phyloP scores from a whole-genome alignment of 1,140 invertebrate genomes.

The Zaprionus ghesquierei region DNA sequence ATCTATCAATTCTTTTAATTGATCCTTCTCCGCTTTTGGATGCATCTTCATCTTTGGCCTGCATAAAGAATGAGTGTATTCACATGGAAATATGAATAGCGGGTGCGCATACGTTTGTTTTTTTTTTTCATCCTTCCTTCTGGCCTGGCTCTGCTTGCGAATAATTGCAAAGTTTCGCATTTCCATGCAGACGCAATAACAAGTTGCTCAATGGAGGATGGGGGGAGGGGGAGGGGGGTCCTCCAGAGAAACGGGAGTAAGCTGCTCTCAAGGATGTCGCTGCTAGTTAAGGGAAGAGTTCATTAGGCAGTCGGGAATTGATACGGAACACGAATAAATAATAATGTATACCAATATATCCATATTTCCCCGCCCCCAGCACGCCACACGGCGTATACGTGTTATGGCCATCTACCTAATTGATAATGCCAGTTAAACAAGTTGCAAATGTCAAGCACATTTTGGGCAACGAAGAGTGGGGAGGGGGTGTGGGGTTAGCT shows the following conservation, averaged over 20 bases:
- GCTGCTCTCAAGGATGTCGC: background rate
- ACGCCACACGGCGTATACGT: constrained; percentile 15
- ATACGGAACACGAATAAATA: too few species aligned
- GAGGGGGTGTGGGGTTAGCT: background rate
- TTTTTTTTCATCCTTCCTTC: background rate
- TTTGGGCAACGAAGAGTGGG: background rate
- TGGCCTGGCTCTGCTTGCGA: background rate
- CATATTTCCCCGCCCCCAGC: too few species aligned
- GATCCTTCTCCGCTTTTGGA: constrained; percentile 45
- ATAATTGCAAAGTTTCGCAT: constrained; percentile 37
- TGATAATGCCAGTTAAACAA: background rate
- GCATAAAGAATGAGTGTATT: constrained; percentile 37
- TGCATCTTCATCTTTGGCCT: background rate
- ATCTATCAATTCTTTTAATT: constrained; percentile 67
- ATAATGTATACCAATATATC: too few species aligned
- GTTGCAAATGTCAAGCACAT: background rate
- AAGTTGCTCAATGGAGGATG: background rate
- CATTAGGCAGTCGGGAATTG: background rate
- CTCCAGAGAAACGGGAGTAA: background rate
- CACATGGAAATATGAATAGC: constrained; percentile 51
- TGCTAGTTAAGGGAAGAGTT: background rate
- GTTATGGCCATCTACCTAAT: background rate
- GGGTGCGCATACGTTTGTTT: background rate
- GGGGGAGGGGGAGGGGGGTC: background rate
- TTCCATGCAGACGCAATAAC: constrained; percentile 6